Evolutionary conservation across 2,113 vertebrate genomes (phyloP).

Genomic region (Neogale vison): DNA sequence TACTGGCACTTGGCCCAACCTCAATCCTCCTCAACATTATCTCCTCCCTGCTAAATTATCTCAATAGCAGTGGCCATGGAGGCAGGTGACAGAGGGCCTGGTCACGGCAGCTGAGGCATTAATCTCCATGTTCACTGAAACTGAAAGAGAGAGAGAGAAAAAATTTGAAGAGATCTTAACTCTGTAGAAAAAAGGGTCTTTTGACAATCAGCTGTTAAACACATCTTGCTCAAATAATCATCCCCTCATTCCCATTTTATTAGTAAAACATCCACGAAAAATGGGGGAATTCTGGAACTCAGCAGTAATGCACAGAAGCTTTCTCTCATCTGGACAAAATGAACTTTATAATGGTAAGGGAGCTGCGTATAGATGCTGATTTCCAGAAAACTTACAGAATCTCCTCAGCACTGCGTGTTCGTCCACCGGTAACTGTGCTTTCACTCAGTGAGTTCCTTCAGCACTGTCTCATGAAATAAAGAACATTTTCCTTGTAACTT

Average conservation of each 20-base stretch:
- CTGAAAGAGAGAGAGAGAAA: background rate
- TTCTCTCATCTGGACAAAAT: background rate
- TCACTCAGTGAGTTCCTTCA: background rate
- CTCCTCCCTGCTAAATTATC: background rate
- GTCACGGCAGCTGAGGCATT: background rate
- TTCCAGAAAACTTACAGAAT: background rate
- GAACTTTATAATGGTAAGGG: background rate
- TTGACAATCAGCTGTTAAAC: background rate
- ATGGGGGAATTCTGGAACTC: background rate
- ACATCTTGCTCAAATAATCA: background rate
- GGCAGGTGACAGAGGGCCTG: background rate
- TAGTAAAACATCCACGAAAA: background rate
- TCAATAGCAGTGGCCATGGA: background rate
- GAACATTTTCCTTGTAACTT: slow-evolving; percentile 35
- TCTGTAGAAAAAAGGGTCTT: background rate
- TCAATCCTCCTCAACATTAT: background rate
- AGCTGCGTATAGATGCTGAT: background rate
- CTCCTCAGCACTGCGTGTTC: background rate
- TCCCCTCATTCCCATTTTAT: background rate
- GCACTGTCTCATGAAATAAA: background rate
- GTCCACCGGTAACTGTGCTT: background rate
- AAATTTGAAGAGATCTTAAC: background rate
- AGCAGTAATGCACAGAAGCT: background rate
- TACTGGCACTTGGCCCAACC: background rate
- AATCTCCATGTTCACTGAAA: background rate